Evolutionary conservation across 2,888 invertebrate species (phyloP).

Genomic region (Zygothrica quintamaculata): DNA sequence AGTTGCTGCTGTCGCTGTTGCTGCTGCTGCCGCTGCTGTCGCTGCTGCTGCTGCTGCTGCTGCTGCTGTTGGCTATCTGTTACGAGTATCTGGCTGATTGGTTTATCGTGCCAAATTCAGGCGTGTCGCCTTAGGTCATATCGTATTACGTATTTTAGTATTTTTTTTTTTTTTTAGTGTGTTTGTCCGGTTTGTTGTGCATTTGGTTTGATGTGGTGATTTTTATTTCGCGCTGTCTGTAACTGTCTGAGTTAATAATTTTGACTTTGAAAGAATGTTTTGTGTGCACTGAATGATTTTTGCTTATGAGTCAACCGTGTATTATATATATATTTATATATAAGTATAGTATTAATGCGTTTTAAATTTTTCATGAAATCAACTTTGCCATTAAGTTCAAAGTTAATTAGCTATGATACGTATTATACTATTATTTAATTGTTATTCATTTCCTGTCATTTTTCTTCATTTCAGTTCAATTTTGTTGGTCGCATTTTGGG

Average conservation of each 20-base stretch:
- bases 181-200: conserved; percentile 36
- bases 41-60: too few species aligned
- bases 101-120: conserved; percentile 80
- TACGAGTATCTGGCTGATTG: conserved; percentile 67
- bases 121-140: conserved; percentile 77
- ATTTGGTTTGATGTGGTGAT: conserved; percentile 25
- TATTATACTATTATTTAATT: conserved; percentile 47
- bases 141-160: conserved; percentile 40
- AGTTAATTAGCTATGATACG: conserved; percentile 43
- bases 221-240: conserved; percentile 23
- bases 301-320: conserved; percentile 47
- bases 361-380: conserved; percentile 66
- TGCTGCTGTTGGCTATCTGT: conserved; percentile 55
- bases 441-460: conserved; percentile 68
- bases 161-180: too few species aligned
- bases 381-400: conserved; percentile 48
- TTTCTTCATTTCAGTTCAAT: conserved; percentile 94
- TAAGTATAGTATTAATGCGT: conserved; percentile 49
- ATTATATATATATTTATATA: conserved; percentile 22
- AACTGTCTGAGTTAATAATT: conserved; percentile 57
- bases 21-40: conserved; percentile 60
- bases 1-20: conserved; percentile 26
- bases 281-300: conserved; percentile 44
- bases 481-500: conserved; percentile 99
- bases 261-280: conserved; percentile 69